Evolutionary conservation across 2,797 vertebrate species (phyloP), one percentile per base, ranked within the genome.

Genomic region (Dromococcyx pavoninus): DNA sequence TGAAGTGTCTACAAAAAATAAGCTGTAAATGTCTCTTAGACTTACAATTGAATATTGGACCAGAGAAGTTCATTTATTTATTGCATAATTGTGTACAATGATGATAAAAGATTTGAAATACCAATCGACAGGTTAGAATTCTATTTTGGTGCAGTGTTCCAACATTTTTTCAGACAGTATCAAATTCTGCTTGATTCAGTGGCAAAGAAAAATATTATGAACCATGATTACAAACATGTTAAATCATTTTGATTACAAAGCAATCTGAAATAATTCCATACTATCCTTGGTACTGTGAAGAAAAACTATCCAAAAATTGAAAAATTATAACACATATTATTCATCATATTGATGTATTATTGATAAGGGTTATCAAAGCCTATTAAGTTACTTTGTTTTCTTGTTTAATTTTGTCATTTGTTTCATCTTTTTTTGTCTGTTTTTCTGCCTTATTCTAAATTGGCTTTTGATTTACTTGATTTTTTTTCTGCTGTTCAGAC

Each of bases 401-500:
- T 86, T 84, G n/a, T 93, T 86, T 91, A 19, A 17, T 37, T 48
- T 79, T 74, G 82, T 83, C 21, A 7, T 89, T 91, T 85, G 76
- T 89, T 91, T 95, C 32, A 37, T 90, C 32, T 60, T 91, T 91
- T 86, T 74, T 41, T 8, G 21, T 46, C 44, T 46, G 44, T 75
- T 32, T 87, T 93, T 93, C 86, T 95, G 33, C 54, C 87, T 96
- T 58, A 51, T 90, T 97, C 88, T 85, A 91, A 88, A 94, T 46
- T 60, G 44, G 51, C 35, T 96, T 93, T 95, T 94, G 76, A 96
- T 95, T 92, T 95, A 94, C 76, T 97, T 96, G 78, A 74, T 87
- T 70, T 95, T 89, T n/a, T 97, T 97, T 94, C 88, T 95, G 27
- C 86, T 97, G n/a, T 95, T 96, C 97, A 97, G 93, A 96, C 79